These are phyloP conservation scores for Nasonia giraulti DNA, from an alignment of 1,140 invertebrate species.

Conservation along the genomic window DNA sequence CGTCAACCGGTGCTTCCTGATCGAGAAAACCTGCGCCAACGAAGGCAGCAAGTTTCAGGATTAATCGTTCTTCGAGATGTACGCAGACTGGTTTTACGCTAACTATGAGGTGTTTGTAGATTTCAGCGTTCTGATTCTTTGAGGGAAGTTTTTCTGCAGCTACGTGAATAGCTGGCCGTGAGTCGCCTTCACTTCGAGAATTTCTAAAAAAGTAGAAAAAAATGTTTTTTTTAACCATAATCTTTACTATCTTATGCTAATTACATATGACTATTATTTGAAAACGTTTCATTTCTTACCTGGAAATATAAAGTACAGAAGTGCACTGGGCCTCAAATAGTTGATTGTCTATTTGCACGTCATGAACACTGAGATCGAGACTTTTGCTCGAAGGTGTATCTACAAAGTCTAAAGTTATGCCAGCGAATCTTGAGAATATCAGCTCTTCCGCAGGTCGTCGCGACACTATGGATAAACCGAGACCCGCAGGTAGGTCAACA, in stretches of 20 bases:
- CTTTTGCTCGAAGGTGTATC: slow-evolving; percentile 76
- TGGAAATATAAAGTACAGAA: slow-evolving; percentile 85
- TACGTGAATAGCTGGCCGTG: slow-evolving; percentile 79
- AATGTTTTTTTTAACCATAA: background rate
- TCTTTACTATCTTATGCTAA: background rate
- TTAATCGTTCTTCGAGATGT: slow-evolving; percentile 89
- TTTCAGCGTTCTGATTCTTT: slow-evolving; percentile 82
- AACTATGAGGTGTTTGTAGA: slow-evolving; percentile 86
- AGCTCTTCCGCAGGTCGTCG: slow-evolving; percentile 89
- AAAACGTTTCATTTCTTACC: slow-evolving; percentile 11
- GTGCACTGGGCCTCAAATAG: slow-evolving; percentile 89
- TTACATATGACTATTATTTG: background rate
- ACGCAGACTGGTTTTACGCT: slow-evolving; percentile 89
- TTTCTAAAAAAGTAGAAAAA: slow-evolving; percentile 20
- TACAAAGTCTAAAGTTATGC: slow-evolving; percentile 82
- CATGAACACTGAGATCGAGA: slow-evolving; percentile 84
- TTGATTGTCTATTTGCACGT: slow-evolving; percentile 94
- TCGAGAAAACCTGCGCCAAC: slow-evolving; percentile 73
- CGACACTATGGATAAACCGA: slow-evolving; percentile 91
- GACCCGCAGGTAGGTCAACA: slow-evolving; percentile 78
- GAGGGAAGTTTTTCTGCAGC: slow-evolving; percentile 81
- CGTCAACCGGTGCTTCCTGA: slow-evolving; percentile 75
- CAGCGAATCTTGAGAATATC: slow-evolving; percentile 85
- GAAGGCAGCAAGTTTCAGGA: slow-evolving; percentile 89
- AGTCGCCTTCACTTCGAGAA: slow-evolving; percentile 68